These are phyloP conservation scores for Aldrovandia affinis DNA, from an alignment of 2,797 vertebrate genomes.

Conservation along the genomic window DNA sequence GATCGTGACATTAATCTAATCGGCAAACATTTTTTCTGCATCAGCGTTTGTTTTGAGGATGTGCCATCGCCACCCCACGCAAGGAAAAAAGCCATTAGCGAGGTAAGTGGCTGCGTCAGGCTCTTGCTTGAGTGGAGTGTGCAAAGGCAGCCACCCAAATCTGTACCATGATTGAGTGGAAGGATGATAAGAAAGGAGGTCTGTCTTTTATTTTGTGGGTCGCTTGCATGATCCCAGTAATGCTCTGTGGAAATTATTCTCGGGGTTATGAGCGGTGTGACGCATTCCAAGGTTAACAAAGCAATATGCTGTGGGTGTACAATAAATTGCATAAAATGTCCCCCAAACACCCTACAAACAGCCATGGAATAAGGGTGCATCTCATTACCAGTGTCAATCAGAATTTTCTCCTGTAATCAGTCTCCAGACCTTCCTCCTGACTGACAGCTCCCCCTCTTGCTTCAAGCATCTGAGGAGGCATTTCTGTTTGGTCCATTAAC, in stretches of 20 bases:
- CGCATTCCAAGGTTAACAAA: conserved; percentile 40
- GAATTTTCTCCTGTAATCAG: neutral
- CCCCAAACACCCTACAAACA: neutral
- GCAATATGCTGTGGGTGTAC: neutral
- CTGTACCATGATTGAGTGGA: conserved; percentile 34
- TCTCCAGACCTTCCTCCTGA: conserved; percentile 12
- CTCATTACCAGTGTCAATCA: neutral
- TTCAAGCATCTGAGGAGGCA: neutral
- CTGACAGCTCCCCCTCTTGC: neutral
- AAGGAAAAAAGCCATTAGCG: neutral
- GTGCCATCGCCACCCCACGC: neutral
- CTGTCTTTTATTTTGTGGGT: conserved; percentile 46
- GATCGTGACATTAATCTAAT: conserved; percentile 31
- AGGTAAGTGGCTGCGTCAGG: neutral
- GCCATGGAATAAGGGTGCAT: neutral
- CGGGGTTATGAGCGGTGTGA: neutral
- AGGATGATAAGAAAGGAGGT: conserved; percentile 45
- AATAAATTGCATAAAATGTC: conserved; percentile 1
- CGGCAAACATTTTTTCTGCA: conserved; percentile 22
- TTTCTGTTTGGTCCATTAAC: neutral
- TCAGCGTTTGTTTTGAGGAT: conserved; percentile 4
- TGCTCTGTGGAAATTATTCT: conserved; percentile 27
- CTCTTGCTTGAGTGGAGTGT: neutral
- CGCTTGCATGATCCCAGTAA: conserved; percentile 34
- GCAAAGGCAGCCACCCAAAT: conserved; percentile 28